These are phyloP conservation scores for Mesocricetus auratus DNA, from an alignment of 2,113 vertebrate species.

Conservation along the genomic window DNA sequence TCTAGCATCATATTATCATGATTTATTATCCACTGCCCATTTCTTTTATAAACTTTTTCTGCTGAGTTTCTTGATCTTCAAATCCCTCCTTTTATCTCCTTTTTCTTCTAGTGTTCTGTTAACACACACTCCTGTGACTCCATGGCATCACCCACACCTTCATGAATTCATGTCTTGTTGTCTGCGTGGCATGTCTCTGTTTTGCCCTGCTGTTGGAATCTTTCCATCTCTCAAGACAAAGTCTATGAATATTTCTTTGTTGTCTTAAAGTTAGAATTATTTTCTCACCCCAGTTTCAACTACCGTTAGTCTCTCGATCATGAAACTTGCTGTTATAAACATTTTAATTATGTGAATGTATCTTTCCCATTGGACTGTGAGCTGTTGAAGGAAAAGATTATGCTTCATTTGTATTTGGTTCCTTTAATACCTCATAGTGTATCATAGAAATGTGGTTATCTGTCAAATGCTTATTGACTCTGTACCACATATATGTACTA, in stretches of 20 bases:
- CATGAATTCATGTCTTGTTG: not conserved
- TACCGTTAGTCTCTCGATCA: not conserved
- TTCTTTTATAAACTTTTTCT: not conserved
- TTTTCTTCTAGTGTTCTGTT: not conserved
- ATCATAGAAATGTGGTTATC: not conserved
- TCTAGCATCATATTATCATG: not conserved
- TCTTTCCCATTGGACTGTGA: constrained; percentile 2
- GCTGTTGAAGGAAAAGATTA: not conserved
- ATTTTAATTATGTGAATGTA: not conserved
- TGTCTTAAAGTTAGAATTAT: constrained; percentile 40
- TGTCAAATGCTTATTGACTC: not conserved
- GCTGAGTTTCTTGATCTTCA: not conserved
- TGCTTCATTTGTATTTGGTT: not conserved
- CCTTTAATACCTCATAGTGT: not conserved
- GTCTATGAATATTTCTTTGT: not conserved
- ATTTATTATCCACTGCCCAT: not conserved
- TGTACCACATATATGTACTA: not conserved
- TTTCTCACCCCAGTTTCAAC: not conserved
- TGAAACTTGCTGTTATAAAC: not conserved
- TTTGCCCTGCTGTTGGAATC: not conserved
- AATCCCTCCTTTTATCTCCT: not conserved
- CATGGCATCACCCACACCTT: not conserved
- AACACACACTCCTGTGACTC: not conserved
- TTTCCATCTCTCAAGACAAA: not conserved
- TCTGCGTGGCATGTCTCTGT: not conserved